Evolutionary conservation across 2,888 invertebrate species (phyloP).

Genomic region (Calliopum simillimum): DNA sequence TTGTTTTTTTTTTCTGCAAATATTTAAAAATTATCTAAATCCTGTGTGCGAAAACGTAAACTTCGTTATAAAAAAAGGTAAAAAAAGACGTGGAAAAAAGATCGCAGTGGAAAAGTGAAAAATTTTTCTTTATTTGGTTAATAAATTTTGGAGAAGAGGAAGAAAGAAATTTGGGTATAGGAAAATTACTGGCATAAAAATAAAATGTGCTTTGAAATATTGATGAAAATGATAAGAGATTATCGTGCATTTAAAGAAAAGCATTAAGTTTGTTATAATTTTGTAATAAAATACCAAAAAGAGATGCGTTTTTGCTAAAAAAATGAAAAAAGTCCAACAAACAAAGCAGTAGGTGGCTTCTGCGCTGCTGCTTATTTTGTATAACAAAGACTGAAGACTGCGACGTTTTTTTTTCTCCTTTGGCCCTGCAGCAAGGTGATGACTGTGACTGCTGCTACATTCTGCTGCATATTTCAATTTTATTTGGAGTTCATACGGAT

Average conservation of each 20-base stretch:
- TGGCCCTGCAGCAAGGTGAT: conserved; percentile 1
- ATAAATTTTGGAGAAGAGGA: neutral
- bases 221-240: too few species aligned
- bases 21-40: neutral
- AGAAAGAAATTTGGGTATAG: too few species aligned
- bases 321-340: too few species aligned
- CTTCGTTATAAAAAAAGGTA: neutral
- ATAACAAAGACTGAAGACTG: conserved; percentile 40
- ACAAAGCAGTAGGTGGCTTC: too few species aligned
- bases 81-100: conserved; percentile 18
- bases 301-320: too few species aligned
- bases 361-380: conserved; percentile 32
- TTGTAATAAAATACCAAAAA: too few species aligned
- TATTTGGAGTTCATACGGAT: neutral
- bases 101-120: conserved; percentile 39
- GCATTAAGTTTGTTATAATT: too few species aligned
- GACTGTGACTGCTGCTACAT: neutral
- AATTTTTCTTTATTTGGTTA: conserved; percentile 7
- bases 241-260: too few species aligned
- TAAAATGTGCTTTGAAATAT: too few species aligned
- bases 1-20: too few species aligned
- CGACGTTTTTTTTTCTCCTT: neutral
- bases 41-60: conserved; percentile 17
- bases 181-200: too few species aligned
- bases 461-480: neutral